These are phyloP conservation scores for Bicyclus anynana DNA, from an alignment of 1,140 invertebrate genomes.

Conservation along the genomic window DNA sequence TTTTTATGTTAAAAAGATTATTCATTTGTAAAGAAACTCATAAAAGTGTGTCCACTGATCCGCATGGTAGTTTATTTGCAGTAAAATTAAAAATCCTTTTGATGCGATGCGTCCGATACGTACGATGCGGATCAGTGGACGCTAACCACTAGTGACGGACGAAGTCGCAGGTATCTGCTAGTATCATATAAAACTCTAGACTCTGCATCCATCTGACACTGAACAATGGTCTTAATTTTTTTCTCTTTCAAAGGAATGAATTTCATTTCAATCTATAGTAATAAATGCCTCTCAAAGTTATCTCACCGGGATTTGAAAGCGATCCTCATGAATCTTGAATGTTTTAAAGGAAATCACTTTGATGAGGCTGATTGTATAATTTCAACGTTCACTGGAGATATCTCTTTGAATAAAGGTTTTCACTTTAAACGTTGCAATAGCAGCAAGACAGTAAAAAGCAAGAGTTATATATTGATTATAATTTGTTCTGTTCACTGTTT, in stretches of 20 bases:
- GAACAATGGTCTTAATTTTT: not conserved
- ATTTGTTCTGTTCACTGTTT: too few relatives aligned
- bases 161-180: too few relatives aligned
- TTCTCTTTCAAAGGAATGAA: not conserved
- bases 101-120: too few relatives aligned
- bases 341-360: not conserved
- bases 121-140: too few relatives aligned
- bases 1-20: too few relatives aligned
- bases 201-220: not conserved
- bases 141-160: too few relatives aligned
- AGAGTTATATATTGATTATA: too few relatives aligned
- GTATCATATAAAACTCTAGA: not conserved
- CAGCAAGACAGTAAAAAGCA: too few relatives aligned
- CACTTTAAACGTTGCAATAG: not conserved
- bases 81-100: too few relatives aligned
- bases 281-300: not conserved
- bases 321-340: not conserved
- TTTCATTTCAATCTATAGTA: not conserved
- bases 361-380: not conserved
- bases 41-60: too few relatives aligned
- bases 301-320: not conserved
- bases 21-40: too few relatives aligned
- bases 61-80: too few relatives aligned
- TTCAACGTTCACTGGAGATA: not conserved
- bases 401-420: not conserved